These are phyloP conservation scores for Branchinecta sandiegonensis DNA, from an alignment of 2,888 invertebrate genomes.

Conservation along the genomic window DNA sequence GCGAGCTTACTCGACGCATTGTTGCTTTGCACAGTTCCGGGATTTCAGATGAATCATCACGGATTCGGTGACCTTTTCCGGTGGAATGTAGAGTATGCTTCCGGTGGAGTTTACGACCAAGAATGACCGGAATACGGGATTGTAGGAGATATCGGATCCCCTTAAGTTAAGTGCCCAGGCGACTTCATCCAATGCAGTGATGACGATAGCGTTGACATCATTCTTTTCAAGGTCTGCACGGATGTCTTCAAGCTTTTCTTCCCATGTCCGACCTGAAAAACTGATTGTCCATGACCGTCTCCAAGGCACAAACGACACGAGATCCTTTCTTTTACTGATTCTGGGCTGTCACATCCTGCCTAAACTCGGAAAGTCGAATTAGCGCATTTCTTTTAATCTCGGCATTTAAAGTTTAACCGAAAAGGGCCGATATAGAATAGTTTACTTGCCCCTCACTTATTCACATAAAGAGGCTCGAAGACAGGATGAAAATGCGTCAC, in stretches of 20 bases:
- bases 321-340: slow-evolving; percentile 17
- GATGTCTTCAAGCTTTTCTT: slow-evolving; percentile 53
- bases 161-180: slow-evolving; percentile 78
- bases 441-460: too few relatives aligned
- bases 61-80: slow-evolving; percentile 37
- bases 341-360: neutral
- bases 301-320: neutral
- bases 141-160: slow-evolving; percentile 65
- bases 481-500: too few relatives aligned
- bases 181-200: slow-evolving; percentile 72
- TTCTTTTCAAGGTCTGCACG: slow-evolving; percentile 46
- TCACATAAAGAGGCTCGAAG: too few relatives aligned
- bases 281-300: too few relatives aligned
- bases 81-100: slow-evolving; percentile 49
- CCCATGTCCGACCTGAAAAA: slow-evolving; percentile 50
- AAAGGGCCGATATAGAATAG: too few relatives aligned
- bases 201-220: slow-evolving; percentile 59
- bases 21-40: slow-evolving; percentile 45
- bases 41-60: slow-evolving; percentile 36
- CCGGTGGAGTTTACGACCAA: slow-evolving; percentile 49
- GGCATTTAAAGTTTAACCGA: too few relatives aligned
- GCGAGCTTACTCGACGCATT: slow-evolving; percentile 46
- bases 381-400: too few relatives aligned
- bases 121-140: slow-evolving; percentile 63
- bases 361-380: too few relatives aligned